Evolutionary conservation across 2,113 vertebrate genomes (phyloP).

Genomic region (Cyphomyrus plagiostoma): DNA sequence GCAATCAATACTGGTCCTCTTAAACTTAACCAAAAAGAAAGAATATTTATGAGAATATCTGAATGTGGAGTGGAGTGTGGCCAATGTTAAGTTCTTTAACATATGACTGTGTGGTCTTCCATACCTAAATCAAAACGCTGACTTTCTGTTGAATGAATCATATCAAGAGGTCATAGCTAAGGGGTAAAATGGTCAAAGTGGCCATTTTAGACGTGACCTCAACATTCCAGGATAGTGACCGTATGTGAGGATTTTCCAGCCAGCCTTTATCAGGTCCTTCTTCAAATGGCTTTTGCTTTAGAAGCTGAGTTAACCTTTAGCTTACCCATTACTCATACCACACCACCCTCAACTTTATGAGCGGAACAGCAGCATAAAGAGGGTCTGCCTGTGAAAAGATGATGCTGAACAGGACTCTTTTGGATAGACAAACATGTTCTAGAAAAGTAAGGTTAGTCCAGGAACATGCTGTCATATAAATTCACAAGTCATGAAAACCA

Average conservation of each 20-base stretch:
- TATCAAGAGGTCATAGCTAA: not conserved
- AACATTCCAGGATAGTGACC: not conserved
- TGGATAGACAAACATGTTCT: not conserved
- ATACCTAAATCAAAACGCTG: not conserved
- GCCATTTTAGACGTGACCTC: not conserved
- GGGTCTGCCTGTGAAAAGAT: not conserved
- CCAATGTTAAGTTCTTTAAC: not conserved
- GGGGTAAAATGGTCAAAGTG: not conserved
- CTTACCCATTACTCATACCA: not conserved
- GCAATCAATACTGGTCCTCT: not conserved
- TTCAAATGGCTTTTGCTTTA: not conserved
- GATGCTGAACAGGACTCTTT: not conserved
- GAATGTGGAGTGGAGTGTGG: not conserved
- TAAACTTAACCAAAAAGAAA: not conserved
- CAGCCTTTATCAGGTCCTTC: not conserved
- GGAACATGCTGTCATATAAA: not conserved
- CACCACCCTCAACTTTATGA: not conserved
- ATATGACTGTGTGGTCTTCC: not conserved
- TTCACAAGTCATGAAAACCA: not conserved
- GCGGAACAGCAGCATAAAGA: not conserved
- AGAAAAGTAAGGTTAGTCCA: not conserved
- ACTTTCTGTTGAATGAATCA: not conserved
- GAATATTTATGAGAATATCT: not conserved
- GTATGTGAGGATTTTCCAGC: not conserved
- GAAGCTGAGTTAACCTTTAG: conserved; percentile 14